Evolutionary conservation across 2,797 vertebrate genomes (phyloP), one percentile per base, ranked within the genome.

Genomic region (Margarornis squamiger): DNA sequence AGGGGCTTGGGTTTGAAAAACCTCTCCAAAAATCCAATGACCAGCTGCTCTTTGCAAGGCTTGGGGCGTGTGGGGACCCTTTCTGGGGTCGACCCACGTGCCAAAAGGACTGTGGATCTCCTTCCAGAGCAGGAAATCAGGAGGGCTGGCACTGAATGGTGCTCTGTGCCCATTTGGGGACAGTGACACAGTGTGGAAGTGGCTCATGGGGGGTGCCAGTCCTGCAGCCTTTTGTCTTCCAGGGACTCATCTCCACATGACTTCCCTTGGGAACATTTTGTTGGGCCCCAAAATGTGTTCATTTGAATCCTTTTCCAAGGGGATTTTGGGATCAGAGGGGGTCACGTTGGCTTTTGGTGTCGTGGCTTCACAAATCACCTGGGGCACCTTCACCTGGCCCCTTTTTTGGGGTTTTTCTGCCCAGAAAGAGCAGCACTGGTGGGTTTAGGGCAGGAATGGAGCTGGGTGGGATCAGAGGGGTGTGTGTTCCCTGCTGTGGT

Each of bases 91-190:
- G 75, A 8, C 75, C 93, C 57, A 2, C 6, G 57, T 41, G 36
- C 88, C 63, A 77, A 9, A 18, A 6, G 83, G 76, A 17, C 86
- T 87, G 43, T 61, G 86, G 68, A n/a, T 75, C 41, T 11, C 12
- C 96, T 65, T 79, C 81, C 73, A 46, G 24, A 78, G 6, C 39
- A 70, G 46, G 38, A 65, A 45, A 17, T 49, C 9, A 1, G 29
- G 70, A 38, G 52, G 36, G 67, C 41, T 34, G 7, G 23, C 45
- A 75, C 61, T 81, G 96, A 93, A 93, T 54, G 89, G 51, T 18
- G 41, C 74, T 76, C 83, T 92, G 88, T 92, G 92, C 73, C 86
- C 72, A 32, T 88, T 95, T 92, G 41, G 91, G 10, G 81, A 93
- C 61, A 92, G 4, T 71, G 76, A 39, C 36, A 74, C 41, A 43